Conservation (phyloP, 2,888 invertebrate genomes). For the Labia minor region DNA sequence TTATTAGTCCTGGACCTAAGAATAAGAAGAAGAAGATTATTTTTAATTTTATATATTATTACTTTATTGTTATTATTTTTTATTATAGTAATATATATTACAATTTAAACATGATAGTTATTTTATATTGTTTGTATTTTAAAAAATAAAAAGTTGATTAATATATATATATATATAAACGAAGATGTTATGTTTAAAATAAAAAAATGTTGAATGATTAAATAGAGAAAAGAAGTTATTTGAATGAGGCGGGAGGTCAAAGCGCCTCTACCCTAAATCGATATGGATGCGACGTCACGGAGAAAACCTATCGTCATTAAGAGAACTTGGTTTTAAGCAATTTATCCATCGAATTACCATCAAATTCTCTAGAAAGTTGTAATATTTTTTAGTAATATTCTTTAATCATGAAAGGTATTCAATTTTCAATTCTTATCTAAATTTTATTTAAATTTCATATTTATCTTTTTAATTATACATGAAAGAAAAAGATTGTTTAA, state of each 20-base stretch:
- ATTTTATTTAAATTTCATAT: neutral
- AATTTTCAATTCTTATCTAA: neutral
- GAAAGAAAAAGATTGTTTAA: neutral
- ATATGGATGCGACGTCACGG: neutral
- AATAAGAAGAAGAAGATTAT: no score
- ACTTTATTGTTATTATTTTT: neutral
- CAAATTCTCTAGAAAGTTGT: conserved; percentile 7
- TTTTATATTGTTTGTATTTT: neutral
- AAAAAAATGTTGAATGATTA: no score
- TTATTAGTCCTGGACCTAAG: no score
- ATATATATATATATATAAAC: no score
- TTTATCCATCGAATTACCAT: neutral
- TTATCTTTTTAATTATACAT: neutral
- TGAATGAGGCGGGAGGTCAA: neutral
- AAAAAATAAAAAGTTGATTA: no score
- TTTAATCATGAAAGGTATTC: neutral
- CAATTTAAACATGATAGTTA: neutral
- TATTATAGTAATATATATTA: neutral
- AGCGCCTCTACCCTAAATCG: neutral
- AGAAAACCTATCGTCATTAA: neutral
- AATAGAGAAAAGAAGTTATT: no score
- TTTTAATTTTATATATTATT: no score
- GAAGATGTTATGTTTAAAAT: no score
- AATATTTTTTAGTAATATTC: neutral
- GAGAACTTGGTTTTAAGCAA: neutral